phyloP scores from a whole-genome alignment of 2,888 invertebrate species.

The Chymomyza amoena region DNA sequence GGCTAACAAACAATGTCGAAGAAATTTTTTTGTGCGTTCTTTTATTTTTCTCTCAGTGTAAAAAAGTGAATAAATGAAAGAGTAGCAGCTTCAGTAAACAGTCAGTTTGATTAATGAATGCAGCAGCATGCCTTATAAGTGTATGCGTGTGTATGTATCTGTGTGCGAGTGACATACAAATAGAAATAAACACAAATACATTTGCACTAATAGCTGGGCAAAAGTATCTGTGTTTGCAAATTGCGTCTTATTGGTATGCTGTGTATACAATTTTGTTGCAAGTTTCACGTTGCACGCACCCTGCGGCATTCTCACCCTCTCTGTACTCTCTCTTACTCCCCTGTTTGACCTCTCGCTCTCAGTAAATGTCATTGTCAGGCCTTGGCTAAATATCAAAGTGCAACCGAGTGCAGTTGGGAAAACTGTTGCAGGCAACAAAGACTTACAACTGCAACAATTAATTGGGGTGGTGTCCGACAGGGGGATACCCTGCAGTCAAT shows the following conservation, averaged over 20 bases:
- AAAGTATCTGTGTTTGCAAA: slow-evolving; percentile 4
- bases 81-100: slow-evolving; percentile 9
- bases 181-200: slow-evolving; percentile 14
- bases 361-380: slow-evolving; percentile 30
- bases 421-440: background rate
- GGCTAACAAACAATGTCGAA: too few relatives aligned
- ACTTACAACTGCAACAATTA: background rate
- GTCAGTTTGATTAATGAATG: slow-evolving; percentile 44
- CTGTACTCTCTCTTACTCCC: background rate
- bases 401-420: slow-evolving; percentile 20
- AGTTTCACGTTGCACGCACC: slow-evolving; percentile 31
- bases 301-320: background rate
- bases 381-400: slow-evolving; percentile 67
- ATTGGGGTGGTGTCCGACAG: too few relatives aligned
- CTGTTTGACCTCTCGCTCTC: slow-evolving; percentile 2
- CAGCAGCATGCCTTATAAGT: background rate
- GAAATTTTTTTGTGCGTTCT: too few relatives aligned
- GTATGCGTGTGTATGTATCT: background rate
- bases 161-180: slow-evolving; percentile 17
- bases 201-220: slow-evolving; percentile 25
- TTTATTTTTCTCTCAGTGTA: background rate
- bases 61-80: background rate
- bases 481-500: too few relatives aligned
- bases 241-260: slow-evolving; percentile 30
- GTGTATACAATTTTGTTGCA: slow-evolving; percentile 23